Conservation (phyloP, 2,113 vertebrate species). For the Lagopus muta region DNA sequence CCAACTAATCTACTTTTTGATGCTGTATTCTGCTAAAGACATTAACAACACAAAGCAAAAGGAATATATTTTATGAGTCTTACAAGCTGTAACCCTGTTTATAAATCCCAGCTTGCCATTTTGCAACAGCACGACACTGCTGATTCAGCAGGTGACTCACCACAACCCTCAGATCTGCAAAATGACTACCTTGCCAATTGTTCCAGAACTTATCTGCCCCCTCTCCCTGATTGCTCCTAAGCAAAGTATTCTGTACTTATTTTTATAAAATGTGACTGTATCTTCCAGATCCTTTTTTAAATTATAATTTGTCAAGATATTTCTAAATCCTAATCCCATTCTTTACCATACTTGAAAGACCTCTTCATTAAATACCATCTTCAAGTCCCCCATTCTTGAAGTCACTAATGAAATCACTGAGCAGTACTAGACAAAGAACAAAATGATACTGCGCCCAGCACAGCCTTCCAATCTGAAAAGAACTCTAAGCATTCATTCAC, state of each 20-base stretch:
- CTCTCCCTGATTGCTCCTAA: neutral
- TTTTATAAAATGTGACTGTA: neutral
- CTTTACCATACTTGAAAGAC: neutral
- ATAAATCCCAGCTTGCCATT: constrained; percentile 53
- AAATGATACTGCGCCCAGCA: neutral
- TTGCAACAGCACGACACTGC: constrained; percentile 61
- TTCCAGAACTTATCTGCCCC: neutral
- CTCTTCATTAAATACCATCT: neutral
- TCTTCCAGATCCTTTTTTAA: neutral
- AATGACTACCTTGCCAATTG: constrained; percentile 56
- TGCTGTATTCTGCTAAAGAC: neutral
- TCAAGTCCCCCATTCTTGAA: neutral
- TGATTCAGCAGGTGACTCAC: constrained; percentile 69
- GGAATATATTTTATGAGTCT: neutral
- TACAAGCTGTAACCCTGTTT: constrained; percentile 38
- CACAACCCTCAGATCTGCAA: constrained; percentile 48
- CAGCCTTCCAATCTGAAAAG: neutral
- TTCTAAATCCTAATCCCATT: neutral
- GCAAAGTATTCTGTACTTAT: neutral
- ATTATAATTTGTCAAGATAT: neutral
- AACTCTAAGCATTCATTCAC: constrained; percentile 30
- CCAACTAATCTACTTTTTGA: neutral
- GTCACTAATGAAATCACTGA: neutral
- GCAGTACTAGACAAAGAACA: neutral
- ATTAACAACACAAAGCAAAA: constrained; percentile 19